phyloP scores from a whole-genome alignment of 2,888 invertebrate species.

The Tetropium fuscum region DNA sequence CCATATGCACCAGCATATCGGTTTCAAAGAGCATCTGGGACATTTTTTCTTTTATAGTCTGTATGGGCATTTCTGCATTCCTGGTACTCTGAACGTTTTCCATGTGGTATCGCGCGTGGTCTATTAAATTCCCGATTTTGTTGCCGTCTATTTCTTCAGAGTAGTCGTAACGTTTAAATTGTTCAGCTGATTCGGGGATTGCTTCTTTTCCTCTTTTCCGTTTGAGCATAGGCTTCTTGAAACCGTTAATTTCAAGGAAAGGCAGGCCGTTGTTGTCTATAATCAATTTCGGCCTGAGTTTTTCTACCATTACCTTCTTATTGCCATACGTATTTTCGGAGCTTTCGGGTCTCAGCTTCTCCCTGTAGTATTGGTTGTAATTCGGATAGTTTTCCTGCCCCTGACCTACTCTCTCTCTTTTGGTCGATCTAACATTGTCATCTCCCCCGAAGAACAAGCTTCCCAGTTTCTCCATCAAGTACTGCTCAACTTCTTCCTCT shows the following conservation, averaged over 20 bases:
- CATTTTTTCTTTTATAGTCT: slow-evolving; percentile 57
- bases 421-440: neutral
- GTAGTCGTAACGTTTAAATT: slow-evolving; percentile 31
- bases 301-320: slow-evolving; percentile 49
- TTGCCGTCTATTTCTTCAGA: slow-evolving; percentile 50
- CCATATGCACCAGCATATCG: slow-evolving; percentile 55
- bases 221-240: slow-evolving; percentile 51
- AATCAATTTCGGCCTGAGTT: slow-evolving; percentile 55
- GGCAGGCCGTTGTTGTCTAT: slow-evolving; percentile 57
- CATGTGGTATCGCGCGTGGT: slow-evolving; percentile 48
- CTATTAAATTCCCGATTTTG: slow-evolving; percentile 53
- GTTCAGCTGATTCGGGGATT: slow-evolving; percentile 7
- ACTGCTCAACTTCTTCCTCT: slow-evolving; percentile 56
- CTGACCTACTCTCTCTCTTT: no score
- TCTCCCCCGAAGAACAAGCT: slow-evolving; percentile 32
- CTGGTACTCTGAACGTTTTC: slow-evolving; percentile 36
- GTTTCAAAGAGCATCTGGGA: slow-evolving; percentile 54
- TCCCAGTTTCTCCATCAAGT: slow-evolving; percentile 55
- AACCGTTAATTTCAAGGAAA: slow-evolving; percentile 57
- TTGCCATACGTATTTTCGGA: slow-evolving; percentile 33
- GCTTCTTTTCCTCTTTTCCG: slow-evolving; percentile 4
- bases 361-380: neutral
- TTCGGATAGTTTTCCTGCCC: neutral
- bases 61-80: slow-evolving; percentile 46
- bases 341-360: slow-evolving; percentile 12